Base-by-base conservation (phyloP, 2,888 invertebrate species). In the Oxytorus armatus region DNA sequence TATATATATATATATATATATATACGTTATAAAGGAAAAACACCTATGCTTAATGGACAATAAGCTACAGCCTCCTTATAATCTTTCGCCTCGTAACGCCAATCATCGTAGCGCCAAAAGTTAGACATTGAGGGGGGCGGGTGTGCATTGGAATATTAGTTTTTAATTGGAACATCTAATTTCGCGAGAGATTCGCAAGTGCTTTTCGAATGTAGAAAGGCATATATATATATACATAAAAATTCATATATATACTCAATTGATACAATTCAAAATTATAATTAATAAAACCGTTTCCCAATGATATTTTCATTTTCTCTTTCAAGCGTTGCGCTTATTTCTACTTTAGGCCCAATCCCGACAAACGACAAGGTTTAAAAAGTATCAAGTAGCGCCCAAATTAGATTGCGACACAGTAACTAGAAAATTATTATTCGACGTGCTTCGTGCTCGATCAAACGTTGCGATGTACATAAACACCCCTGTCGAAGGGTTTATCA, bases 291-390 rank as follows among this genome's bases (percentile, higher is more conserved):
- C 29, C 5, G 5, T 57, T 57, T 42, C 47, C 21, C 29, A 0
- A 21, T 47, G 53, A 55, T 63, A 69, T 61, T 47, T 21, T 33
- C 39, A 23, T 55, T 66, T 11, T 53, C 53, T 53, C 29, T 33
- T 39, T 47, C 33, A 49, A 76, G 73, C 80, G 68, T 61, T 33
- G 21, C 68, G 42, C 73, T 69, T 74, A 49, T 33, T 21, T 49
- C 77, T 82, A 74, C 65, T 74, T 44, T 76, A 76, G 79, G 79
- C 79, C 79, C 79, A 77, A 77, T 74, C 66, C 69, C 53, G 72
- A 69, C 53, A 65, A 74, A 74, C 49, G 69, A 33, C 33, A 44
- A 63, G 25, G 25, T 72, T 72, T 68, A 55, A 53, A 74, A 57
- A 25, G 55, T 53, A 25, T 44, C 16, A n/a, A 25, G 18, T 44